Base-by-base conservation (phyloP, 2,888 invertebrate genomes). In the Aspidiotus rigidus region DNA sequence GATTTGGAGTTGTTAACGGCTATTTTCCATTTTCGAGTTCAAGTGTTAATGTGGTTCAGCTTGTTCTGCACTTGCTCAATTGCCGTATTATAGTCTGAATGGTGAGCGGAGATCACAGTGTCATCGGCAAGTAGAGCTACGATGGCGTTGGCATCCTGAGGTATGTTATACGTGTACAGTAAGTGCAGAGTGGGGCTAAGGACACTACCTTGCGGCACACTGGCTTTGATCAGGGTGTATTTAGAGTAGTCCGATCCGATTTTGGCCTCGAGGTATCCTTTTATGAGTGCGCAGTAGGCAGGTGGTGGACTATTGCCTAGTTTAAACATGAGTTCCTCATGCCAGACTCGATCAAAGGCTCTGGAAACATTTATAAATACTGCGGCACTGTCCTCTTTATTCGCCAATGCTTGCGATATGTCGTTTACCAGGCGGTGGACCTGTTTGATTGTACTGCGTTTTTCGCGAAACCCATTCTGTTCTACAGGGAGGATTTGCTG, bases 1-100 rank as follows among this genome's bases (percentile, higher is more conserved):
- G 56, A 56, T 15, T 56, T 56, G 13, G 56, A 56, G 10, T 56
- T 8, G 56, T n/a, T n/a, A n/a, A n/a, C n/a, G n/a, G n/a, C n/a
- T n/a, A n/a, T n/a, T n/a, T n/a, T n/a, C n/a, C n/a, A n/a, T n/a
- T n/a, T n/a, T n/a, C n/a, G n/a, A n/a, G n/a, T n/a, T n/a, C n/a
- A n/a, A n/a, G n/a, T n/a, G n/a, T n/a, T n/a, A n/a, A n/a, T n/a
- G n/a, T n/a, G n/a, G n/a, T n/a, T n/a, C n/a, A n/a, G n/a, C n/a
- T n/a, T n/a, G n/a, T n/a, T n/a, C n/a, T n/a, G n/a, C n/a, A n/a
- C n/a, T n/a, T n/a, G n/a, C n/a, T n/a, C n/a, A n/a, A n/a, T n/a
- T n/a, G n/a, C n/a, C n/a, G n/a, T n/a, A n/a, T n/a, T n/a, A n/a
- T n/a, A n/a, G n/a, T n/a, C n/a, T n/a, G n/a, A n/a, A n/a, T n/a